A percentile compares a stretch with the other conserved stretches of the same genome.
phyloP scores from a whole-genome alignment of 2,113 vertebrate genomes.

The Dasyurus viverrinus region DNA sequence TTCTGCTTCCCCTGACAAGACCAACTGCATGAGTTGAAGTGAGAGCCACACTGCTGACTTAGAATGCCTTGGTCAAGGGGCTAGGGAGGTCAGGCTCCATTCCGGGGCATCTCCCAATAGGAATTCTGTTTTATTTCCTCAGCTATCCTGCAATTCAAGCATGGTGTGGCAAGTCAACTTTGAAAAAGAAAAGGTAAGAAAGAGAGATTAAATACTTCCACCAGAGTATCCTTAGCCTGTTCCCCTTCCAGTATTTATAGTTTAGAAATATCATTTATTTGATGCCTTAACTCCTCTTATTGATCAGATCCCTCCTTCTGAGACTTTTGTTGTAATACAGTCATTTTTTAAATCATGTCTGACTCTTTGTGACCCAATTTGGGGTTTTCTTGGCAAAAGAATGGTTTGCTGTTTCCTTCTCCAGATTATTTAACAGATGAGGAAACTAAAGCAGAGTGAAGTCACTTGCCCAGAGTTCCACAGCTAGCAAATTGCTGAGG shows the following conservation, averaged over 20 bases:
- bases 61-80: not conserved
- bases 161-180: constrained; percentile 70
- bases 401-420: too few relatives aligned
- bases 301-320: not conserved
- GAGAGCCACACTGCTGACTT: not conserved
- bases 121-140: not conserved
- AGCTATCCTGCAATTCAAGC: constrained; percentile 77
- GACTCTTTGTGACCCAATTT: too few relatives aligned
- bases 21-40: not conserved
- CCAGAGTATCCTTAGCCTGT: not conserved
- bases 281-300: not conserved
- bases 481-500: too few relatives aligned
- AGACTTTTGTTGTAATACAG: too few relatives aligned
- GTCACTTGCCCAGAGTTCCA: too few relatives aligned
- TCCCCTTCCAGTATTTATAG: not conserved
- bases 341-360: too few relatives aligned
- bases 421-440: too few relatives aligned
- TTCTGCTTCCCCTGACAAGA: not conserved
- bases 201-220: not conserved
- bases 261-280: not conserved
- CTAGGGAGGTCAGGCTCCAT: not conserved
- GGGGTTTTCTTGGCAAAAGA: too few relatives aligned
- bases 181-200: constrained; percentile 48
- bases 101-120: not conserved
- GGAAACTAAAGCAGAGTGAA: too few relatives aligned